These are phyloP conservation scores for Oryzias curvinotus DNA, from an alignment of 2,113 vertebrate species.

Conservation along the genomic window DNA sequence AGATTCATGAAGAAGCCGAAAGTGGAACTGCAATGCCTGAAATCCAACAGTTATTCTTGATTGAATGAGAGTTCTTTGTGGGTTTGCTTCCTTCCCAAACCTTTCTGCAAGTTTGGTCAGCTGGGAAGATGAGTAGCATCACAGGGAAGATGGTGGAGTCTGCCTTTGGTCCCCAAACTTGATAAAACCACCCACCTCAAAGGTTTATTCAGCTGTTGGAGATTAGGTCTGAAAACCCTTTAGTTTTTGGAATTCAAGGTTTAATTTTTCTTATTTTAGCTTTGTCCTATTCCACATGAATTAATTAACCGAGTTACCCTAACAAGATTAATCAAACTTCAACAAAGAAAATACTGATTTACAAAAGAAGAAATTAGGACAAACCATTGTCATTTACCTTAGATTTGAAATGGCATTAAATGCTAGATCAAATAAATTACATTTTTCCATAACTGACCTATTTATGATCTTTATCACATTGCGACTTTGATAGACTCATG, in stretches of 20 bases:
- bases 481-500: constrained; percentile 12
- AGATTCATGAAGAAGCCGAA: background rate
- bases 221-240: constrained; percentile 8
- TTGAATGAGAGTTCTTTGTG: constrained; percentile 1
- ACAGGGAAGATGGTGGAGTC: constrained; percentile 24
- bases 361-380: no score
- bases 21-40: background rate
- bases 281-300: background rate
- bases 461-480: no score
- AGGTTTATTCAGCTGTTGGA: constrained; percentile 61
- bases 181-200: constrained; percentile 31
- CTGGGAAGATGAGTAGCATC: constrained; percentile 57
- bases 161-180: constrained; percentile 20
- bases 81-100: constrained; percentile 58
- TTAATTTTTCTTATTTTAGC: constrained; percentile 14
- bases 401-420: no score
- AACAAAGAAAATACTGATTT: no score
- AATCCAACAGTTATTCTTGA: constrained; percentile 4
- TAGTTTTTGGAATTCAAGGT: background rate
- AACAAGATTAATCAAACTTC: no score
- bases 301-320: no score
- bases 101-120: constrained; percentile 56
- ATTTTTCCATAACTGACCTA: no score
- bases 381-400: no score
- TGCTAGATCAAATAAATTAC: no score